Evolutionary conservation across 2,113 vertebrate genomes (phyloP).

Genomic region (Amphiprion percula): DNA sequence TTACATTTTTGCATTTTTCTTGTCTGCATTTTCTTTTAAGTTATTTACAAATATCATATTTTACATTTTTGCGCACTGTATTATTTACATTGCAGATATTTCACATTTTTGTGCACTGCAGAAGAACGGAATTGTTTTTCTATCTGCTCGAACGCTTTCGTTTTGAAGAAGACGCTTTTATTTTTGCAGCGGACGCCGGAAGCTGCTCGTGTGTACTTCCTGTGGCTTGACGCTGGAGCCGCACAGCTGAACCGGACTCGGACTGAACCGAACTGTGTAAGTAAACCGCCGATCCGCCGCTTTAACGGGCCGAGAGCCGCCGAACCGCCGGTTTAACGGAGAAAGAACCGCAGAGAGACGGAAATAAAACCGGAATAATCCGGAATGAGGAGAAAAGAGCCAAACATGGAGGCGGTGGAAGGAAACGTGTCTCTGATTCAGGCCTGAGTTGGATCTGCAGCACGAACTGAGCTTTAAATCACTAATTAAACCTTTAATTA

Average conservation of each 20-base stretch:
- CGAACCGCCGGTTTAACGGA: neutral
- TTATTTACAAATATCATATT: no score
- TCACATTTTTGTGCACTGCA: no score
- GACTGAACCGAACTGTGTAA: conserved; percentile 70
- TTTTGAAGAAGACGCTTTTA: conserved; percentile 34
- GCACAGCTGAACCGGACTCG: conserved; percentile 51
- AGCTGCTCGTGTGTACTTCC: accelerated
- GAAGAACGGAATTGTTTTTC: no score
- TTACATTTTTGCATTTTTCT: no score
- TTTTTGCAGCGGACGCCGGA: conserved; percentile 31
- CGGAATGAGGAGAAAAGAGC: neutral
- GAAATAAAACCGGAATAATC: no score
- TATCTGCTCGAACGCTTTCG: conserved; percentile 10
- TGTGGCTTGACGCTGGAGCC: conserved; percentile 30
- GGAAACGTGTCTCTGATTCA: conserved; percentile 33
- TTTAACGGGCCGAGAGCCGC: neutral
- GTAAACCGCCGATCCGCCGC: conserved; percentile 44
- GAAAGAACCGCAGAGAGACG: no score
- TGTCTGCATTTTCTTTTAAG: no score
- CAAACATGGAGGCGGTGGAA: conserved; percentile 24
- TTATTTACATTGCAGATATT: no score
- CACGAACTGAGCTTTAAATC: neutral
- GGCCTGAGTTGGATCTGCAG: conserved; percentile 37
- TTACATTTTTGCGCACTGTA: no score
- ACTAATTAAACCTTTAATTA: no score